phyloP scores from a whole-genome alignment of 1,140 invertebrate species.

The Scaptodrosophila lebanonensis region DNA sequence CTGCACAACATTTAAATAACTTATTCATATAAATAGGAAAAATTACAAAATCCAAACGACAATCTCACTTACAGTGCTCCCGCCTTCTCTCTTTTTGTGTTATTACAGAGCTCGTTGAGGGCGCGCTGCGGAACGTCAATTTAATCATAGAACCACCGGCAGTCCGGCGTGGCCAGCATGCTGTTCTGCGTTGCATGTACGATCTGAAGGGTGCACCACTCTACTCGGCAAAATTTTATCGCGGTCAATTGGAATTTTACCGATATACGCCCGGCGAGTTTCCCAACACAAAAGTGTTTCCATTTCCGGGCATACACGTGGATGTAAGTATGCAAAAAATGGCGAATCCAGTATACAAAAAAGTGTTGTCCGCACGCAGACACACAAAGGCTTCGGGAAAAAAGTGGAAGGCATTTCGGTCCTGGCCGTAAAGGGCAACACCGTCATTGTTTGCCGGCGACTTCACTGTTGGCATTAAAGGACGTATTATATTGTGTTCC shows the following conservation, averaged over 20 bases:
- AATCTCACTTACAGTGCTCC: neutral
- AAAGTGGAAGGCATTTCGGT: no score
- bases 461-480: no score
- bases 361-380: neutral
- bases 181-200: slow-evolving; percentile 84
- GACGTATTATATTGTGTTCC: no score
- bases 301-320: slow-evolving; percentile 84
- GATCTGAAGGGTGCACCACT: slow-evolving; percentile 85
- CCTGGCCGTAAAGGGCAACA: no score
- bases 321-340: slow-evolving; percentile 82
- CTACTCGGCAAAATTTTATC: slow-evolving; percentile 88
- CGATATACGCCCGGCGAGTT: slow-evolving; percentile 84
- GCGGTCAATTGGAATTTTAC: slow-evolving; percentile 87
- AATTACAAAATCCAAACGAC: no score
- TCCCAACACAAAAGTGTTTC: slow-evolving; percentile 84
- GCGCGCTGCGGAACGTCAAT: slow-evolving; percentile 78
- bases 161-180: slow-evolving; percentile 83
- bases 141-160: slow-evolving; percentile 79
- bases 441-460: no score
- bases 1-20: slow-evolving; percentile 41
- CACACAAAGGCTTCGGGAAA: neutral
- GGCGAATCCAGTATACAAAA: neutral
- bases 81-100: neutral
- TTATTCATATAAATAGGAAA: slow-evolving; percentile 47
- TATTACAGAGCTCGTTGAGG: slow-evolving; percentile 63